Conservation (phyloP, 2,888 invertebrate species). For the Polyploca ridens region DNA sequence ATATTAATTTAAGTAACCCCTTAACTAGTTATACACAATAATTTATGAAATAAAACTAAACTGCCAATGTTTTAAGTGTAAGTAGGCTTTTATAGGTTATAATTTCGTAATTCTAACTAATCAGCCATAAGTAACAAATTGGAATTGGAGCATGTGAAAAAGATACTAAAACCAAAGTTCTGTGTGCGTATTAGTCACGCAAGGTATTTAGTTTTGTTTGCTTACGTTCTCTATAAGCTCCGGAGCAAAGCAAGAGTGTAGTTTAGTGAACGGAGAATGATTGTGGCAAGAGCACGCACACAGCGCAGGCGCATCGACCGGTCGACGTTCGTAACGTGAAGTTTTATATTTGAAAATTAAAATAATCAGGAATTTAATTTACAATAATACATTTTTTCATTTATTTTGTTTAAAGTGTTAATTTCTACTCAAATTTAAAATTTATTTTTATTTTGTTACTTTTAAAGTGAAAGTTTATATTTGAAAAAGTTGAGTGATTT, state of each 20-base stretch:
- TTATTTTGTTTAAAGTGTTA: not conserved
- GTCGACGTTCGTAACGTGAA: constrained; percentile 16
- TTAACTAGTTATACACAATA: too few relatives aligned
- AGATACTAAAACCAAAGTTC: not conserved
- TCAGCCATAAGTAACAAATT: too few relatives aligned
- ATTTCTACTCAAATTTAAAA: not conserved
- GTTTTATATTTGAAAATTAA: not conserved
- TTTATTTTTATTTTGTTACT: not conserved
- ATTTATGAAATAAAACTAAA: too few relatives aligned
- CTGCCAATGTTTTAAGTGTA: too few relatives aligned
- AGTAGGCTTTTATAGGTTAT: too few relatives aligned
- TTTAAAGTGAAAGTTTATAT: too few relatives aligned
- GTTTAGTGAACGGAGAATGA: constrained; percentile 34
- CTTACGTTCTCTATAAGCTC: constrained; percentile 15
- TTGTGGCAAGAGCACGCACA: constrained; percentile 27
- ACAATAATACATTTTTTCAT: not conserved
- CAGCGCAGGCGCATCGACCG: constrained; percentile 20
- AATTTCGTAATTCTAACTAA: too few relatives aligned
- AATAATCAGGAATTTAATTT: not conserved
- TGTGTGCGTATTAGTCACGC: not conserved
- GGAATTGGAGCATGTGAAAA: too few relatives aligned
- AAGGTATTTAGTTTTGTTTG: not conserved
- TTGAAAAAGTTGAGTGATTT: not conserved
- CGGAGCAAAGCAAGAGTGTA: not conserved
- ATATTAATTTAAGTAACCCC: too few relatives aligned